phyloP scores from a whole-genome alignment of 2,113 vertebrate genomes.

The Rhineura floridana region DNA sequence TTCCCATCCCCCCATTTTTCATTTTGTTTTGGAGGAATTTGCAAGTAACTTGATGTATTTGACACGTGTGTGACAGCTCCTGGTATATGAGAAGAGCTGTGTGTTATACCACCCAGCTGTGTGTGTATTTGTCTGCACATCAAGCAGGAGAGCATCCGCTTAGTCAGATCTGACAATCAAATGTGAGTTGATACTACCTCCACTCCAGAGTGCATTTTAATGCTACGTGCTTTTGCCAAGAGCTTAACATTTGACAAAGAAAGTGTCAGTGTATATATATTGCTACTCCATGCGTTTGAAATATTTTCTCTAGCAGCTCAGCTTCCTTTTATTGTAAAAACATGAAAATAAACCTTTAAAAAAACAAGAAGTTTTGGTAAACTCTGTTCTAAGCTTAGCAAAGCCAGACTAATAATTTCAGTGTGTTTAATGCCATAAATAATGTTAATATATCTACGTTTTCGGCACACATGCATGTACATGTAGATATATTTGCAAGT shows the following conservation, averaged over 20 bases:
- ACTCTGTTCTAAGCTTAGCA: conserved; percentile 4
- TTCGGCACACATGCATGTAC: neutral
- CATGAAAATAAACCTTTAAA: neutral
- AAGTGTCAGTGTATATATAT: conserved; percentile 63
- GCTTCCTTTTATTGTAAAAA: conserved; percentile 10
- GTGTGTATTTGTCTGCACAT: conserved; percentile 77
- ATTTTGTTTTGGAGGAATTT: conserved; percentile 83
- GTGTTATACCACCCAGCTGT: conserved; percentile 77
- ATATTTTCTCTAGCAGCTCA: conserved; percentile 7
- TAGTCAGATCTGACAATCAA: conserved; percentile 74
- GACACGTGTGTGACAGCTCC: conserved; percentile 85
- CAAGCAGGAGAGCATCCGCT: conserved; percentile 63
- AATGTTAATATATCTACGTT: neutral
- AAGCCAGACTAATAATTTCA: neutral
- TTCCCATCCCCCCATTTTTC: conserved; percentile 18
- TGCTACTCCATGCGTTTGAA: conserved; percentile 14
- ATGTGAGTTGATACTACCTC: conserved; percentile 56
- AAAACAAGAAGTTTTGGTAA: neutral
- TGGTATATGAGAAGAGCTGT: conserved; percentile 77
- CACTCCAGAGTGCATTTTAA: conserved; percentile 77
- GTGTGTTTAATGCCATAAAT: neutral
- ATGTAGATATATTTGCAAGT: too few relatives aligned
- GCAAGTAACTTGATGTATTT: conserved; percentile 87
- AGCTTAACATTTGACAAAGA: conserved; percentile 80
- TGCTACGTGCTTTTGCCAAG: conserved; percentile 79